phyloP scores from a whole-genome alignment of 2,113 vertebrate genomes.

The Aspiorhynchus laticeps region DNA sequence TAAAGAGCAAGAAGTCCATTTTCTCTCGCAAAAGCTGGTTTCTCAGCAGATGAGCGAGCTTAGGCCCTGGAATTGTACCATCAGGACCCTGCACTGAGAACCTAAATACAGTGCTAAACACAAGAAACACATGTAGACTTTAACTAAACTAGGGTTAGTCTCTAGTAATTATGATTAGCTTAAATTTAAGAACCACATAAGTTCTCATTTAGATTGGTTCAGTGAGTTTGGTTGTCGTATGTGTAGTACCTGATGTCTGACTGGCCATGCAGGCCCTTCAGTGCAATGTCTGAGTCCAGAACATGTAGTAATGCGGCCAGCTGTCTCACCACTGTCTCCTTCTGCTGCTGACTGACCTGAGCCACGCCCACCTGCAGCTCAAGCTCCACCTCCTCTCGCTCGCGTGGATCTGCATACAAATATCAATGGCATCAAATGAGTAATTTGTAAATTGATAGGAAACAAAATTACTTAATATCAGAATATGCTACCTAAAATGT shows the following conservation, averaged over 20 bases:
- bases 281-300: slow-evolving; percentile 80
- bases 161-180: background rate
- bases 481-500: background rate
- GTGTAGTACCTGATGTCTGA: slow-evolving; percentile 86
- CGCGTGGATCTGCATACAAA: slow-evolving; percentile 68
- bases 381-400: slow-evolving; percentile 84
- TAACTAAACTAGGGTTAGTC: background rate
- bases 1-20: slow-evolving; percentile 85
- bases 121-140: slow-evolving; percentile 34
- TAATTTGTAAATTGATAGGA: background rate
- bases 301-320: slow-evolving; percentile 86
- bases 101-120: slow-evolving; percentile 80
- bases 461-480: background rate
- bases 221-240: background rate
- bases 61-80: slow-evolving; percentile 76
- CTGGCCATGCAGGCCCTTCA: slow-evolving; percentile 84
- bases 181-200: background rate
- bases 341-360: slow-evolving; percentile 81
- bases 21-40: slow-evolving; percentile 82
- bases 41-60: slow-evolving; percentile 76
- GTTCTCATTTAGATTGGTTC: background rate
- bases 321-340: slow-evolving; percentile 83
- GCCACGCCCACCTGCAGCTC: slow-evolving; percentile 85
- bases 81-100: slow-evolving; percentile 80
- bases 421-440: background rate